Evolutionary conservation across 2,888 invertebrate species (phyloP).

Genomic region (Thymelicus lineola): DNA sequence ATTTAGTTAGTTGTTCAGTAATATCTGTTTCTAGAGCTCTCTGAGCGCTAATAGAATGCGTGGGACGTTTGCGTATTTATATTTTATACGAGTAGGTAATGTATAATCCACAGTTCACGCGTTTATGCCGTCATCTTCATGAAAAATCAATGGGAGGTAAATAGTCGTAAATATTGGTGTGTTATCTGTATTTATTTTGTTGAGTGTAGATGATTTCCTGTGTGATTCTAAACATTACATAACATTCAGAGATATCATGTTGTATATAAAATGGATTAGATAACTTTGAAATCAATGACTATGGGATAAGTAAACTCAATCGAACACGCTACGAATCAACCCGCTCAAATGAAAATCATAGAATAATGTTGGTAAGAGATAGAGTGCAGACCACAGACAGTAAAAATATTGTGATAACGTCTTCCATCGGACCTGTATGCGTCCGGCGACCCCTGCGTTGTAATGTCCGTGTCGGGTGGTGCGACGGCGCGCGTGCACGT

Average conservation of each 20-base stretch:
- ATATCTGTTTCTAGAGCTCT: slow-evolving; percentile 13
- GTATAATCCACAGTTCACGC: slow-evolving; percentile 26
- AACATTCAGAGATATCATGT: not conserved
- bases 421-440: slow-evolving; percentile 87
- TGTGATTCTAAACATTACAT: not conserved
- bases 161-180: slow-evolving; percentile 8
- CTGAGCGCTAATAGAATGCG: slow-evolving; percentile 9
- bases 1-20: slow-evolving; percentile 6
- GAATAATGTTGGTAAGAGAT: not conserved
- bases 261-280: not conserved
- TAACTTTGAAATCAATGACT: not conserved
- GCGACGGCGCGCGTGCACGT: slow-evolving; percentile 87
- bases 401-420: slow-evolving; percentile 16
- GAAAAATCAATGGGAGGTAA: slow-evolving; percentile 22
- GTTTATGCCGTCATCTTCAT: slow-evolving; percentile 3
- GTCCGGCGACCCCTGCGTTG: slow-evolving; percentile 91
- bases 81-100: slow-evolving; percentile 17
- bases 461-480: slow-evolving; percentile 78
- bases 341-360: not conserved
- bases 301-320: not conserved
- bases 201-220: not conserved
- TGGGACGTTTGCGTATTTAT: slow-evolving; percentile 7
- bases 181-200: not conserved
- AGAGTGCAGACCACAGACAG: slow-evolving; percentile 8
- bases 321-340: not conserved